Percentiles rank a stretch among this genome's conserved stretches.
phyloP scores from a whole-genome alignment of 2,113 vertebrate species.

The Stercorarius parasiticus region DNA sequence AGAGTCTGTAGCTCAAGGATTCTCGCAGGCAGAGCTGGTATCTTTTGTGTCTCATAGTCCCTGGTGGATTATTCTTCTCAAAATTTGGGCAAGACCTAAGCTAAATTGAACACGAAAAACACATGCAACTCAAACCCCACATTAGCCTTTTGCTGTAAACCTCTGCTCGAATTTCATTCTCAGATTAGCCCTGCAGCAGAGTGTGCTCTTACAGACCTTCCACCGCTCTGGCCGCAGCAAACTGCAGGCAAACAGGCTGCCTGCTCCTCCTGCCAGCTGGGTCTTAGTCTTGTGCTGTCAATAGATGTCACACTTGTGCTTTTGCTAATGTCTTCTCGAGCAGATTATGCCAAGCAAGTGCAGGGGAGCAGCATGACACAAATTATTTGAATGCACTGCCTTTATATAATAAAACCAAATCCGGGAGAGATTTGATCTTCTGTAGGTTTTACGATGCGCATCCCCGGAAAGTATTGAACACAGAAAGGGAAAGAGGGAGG shows the following conservation, averaged over 20 bases:
- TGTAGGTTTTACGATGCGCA: constrained; percentile 19
- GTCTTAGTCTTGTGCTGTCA: neutral
- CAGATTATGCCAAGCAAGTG: neutral
- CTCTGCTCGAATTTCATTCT: neutral
- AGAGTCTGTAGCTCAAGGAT: neutral
- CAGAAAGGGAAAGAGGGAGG: neutral
- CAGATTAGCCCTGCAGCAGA: neutral
- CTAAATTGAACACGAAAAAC: neutral
- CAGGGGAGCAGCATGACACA: constrained; percentile 8
- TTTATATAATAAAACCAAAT: constrained; percentile 41
- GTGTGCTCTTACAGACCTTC: neutral
- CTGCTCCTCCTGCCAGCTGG: neutral
- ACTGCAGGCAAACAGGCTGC: neutral
- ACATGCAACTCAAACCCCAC: neutral
- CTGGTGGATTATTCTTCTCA: neutral
- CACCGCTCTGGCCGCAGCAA: neutral
- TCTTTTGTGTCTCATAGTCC: neutral
- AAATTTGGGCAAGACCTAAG: neutral
- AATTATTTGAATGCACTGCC: constrained; percentile 38
- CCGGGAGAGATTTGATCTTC: constrained; percentile 12
- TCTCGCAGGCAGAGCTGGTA: neutral
- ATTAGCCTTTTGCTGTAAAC: neutral
- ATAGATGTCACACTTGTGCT: constrained; percentile 69
- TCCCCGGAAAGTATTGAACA: neutral
- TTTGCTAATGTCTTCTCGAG: neutral